phyloP scores from a whole-genome alignment of 2,888 invertebrate genomes.

The Aleiodes alternator region DNA sequence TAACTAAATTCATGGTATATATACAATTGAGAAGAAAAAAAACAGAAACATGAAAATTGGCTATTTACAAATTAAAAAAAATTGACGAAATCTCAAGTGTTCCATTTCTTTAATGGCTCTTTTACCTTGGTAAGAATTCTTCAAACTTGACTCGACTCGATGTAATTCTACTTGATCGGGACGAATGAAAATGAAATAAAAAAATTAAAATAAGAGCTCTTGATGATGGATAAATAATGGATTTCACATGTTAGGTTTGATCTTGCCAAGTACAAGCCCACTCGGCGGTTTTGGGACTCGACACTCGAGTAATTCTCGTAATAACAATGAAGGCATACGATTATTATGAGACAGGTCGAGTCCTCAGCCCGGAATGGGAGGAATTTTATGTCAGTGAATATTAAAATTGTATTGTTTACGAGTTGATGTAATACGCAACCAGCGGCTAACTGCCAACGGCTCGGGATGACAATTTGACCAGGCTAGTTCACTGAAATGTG shows the following conservation, averaged over 20 bases:
- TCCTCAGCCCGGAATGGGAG: conserved; percentile 74
- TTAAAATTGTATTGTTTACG: conserved; percentile 75
- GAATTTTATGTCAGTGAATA: conserved; percentile 75
- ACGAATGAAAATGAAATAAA: no score
- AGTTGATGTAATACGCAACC: conserved; percentile 73
- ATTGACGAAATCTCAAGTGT: background rate
- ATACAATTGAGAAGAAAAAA: conserved; percentile 5
- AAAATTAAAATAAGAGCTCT: no score
- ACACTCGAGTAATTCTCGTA: conserved; percentile 47
- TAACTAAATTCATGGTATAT: conserved; percentile 19
- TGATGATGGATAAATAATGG: no score
- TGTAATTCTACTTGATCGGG: no score
- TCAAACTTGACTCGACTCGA: no score
- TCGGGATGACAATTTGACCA: conserved; percentile 75
- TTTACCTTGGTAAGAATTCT: background rate
- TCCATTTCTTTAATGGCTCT: background rate
- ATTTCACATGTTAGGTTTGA: conserved; percentile 11
- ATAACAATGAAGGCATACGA: conserved; percentile 43
- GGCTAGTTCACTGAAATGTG: conserved; percentile 70
- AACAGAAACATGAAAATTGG: background rate
- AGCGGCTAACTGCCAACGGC: conserved; percentile 73
- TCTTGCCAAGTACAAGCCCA: conserved; percentile 55
- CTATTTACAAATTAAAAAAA: conserved; percentile 19
- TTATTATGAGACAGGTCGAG: conserved; percentile 50
- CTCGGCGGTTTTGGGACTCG: conserved; percentile 67